phyloP scores from a whole-genome alignment of 2,113 vertebrate species.

The Falco punctatus region DNA sequence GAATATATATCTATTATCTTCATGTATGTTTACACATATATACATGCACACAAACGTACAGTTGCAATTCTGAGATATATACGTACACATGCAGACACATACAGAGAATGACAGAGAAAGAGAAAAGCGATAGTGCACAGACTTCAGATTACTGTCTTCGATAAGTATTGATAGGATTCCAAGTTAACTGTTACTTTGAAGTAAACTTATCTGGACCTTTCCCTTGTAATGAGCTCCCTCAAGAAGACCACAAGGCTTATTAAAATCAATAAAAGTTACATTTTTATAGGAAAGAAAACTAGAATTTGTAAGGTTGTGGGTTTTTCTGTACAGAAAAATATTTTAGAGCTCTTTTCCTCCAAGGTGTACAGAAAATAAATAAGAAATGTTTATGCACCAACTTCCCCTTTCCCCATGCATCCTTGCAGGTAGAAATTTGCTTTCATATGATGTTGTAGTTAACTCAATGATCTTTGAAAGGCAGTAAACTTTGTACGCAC shows the following conservation, averaged over 20 bases:
- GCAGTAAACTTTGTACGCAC: neutral
- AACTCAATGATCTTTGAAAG: neutral
- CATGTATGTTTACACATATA: neutral
- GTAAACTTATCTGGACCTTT: neutral
- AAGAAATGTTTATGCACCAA: neutral
- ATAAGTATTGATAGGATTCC: neutral
- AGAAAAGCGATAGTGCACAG: neutral
- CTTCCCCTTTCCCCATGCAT: fast-evolving
- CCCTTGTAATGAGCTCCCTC: neutral
- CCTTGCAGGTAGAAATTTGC: neutral
- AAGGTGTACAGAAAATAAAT: neutral
- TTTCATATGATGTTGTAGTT: neutral
- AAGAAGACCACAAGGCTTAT: neutral
- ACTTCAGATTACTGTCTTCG: neutral
- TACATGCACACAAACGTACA: neutral
- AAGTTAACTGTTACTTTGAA: neutral
- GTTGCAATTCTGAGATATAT: neutral
- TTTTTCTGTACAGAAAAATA: neutral
- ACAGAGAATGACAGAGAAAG: neutral
- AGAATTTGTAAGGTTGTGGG: neutral
- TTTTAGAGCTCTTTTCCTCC: neutral
- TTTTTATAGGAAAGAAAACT: neutral
- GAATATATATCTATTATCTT: neutral
- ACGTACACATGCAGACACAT: neutral
- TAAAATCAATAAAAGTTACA: neutral